Base-by-base conservation (phyloP, 2,888 invertebrate species). In the Drosophila nr. fundita region DNA sequence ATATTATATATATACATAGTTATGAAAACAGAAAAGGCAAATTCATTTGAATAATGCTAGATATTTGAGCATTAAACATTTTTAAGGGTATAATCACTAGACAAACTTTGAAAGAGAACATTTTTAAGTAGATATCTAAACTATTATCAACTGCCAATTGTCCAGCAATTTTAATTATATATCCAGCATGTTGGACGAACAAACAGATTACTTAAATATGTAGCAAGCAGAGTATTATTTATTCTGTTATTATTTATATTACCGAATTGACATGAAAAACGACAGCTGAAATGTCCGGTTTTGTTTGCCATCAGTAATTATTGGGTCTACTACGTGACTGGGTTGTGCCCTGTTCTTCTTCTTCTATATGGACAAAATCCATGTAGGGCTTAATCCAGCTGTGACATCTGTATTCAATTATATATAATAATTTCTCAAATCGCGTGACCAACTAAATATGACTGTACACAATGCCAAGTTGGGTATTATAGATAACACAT, bases 261-360 rank as follows among this genome's bases (percentile, higher is more conserved):
- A 30, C 18, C n/a, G 40, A 48, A 55, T 24, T 57, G 29, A 13
- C 64, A 64, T 81, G 72, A 78, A 68, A 60, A 65, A 70, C 83
- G 64, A 59, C 67, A 40, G n/a, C 53, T 61, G 57, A n/a, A 57
- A 73, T 76, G 71, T 40, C 63, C 10, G 30, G 11, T 42, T 42
- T 64, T 55, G 62, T 67, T 61, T 48, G 45, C 42, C 53, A 55
- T 54, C 70, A 4, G 48, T 74, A 79, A 82, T 83, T 82, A 85
- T 18, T 15, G 45, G 24, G 29, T 30, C 30, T 69, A 57, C 29
- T 71, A 59, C 73, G 69, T 82, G 76, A 73, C 67, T 73, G 40
- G 49, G 21, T 29, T 18, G 21, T 49, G 30, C n/a, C 13, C 42
- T 29, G 29, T 18, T 21, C 21, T 29, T 18, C n/a, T 30, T n/a